phyloP scores from a whole-genome alignment of 2,888 invertebrate genomes.

The Pherbina coryleti region DNA sequence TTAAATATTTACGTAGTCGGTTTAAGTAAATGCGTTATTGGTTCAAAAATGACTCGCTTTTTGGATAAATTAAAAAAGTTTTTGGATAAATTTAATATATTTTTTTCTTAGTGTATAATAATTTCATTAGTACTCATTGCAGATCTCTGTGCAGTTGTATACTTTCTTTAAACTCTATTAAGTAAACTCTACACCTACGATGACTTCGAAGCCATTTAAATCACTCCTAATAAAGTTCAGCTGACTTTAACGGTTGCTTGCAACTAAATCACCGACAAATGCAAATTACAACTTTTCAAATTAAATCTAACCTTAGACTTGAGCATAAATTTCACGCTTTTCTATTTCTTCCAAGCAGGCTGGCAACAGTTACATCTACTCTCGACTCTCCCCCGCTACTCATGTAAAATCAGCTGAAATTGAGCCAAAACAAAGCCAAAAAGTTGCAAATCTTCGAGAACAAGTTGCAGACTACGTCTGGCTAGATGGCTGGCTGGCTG shows the following conservation, averaged over 20 bases:
- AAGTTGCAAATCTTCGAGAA: conserved; percentile 27
- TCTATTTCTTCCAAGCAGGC: not conserved
- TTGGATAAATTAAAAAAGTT: too few relatives aligned
- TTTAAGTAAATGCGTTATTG: too few relatives aligned
- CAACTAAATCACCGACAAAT: conserved; percentile 31
- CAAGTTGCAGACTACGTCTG: not conserved
- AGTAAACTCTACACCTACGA: not conserved
- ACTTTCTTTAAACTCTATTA: too few relatives aligned
- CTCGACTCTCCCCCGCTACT: not conserved
- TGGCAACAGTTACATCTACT: not conserved
- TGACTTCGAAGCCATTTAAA: not conserved
- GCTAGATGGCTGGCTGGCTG: not conserved
- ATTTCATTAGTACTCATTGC: too few relatives aligned
- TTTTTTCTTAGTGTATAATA: too few relatives aligned
- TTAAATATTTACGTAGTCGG: too few relatives aligned
- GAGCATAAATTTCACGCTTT: conserved; percentile 22
- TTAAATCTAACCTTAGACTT: conserved; percentile 33
- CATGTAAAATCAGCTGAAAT: not conserved
- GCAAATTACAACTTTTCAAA: conserved; percentile 35
- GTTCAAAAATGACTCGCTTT: too few relatives aligned
- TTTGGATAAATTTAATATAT: too few relatives aligned
- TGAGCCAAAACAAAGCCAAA: conserved; percentile 25
- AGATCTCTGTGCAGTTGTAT: too few relatives aligned
- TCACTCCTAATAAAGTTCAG: conserved; percentile 28
- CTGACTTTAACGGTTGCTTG: not conserved